A percentile compares a stretch with the other conserved stretches of the same genome.
Evolutionary conservation across 2,113 vertebrate genomes (phyloP).

Genomic region (Turdus rufiventris): DNA sequence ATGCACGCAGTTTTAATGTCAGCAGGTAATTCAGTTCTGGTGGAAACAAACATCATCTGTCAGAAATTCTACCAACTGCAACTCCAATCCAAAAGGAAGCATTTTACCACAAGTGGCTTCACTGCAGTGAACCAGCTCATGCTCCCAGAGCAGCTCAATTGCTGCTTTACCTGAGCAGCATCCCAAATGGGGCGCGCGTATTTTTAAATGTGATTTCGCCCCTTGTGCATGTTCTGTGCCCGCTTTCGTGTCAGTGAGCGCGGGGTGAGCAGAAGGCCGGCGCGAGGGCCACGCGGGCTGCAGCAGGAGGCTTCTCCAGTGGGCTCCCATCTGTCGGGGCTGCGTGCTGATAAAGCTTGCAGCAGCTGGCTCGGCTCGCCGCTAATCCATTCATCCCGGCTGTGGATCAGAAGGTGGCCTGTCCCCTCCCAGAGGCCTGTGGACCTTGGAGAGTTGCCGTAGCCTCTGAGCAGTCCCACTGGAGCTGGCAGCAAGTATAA

Average conservation of each 20-base stretch:
- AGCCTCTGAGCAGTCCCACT: background rate
- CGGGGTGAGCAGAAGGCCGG: constrained; percentile 65
- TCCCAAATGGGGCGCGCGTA: accelerated
- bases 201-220: background rate
- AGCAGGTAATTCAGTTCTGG: background rate
- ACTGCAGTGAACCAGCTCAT: background rate
- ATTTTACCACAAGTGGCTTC: background rate
- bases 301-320: constrained; percentile 67
- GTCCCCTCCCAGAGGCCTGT: constrained; percentile 16
- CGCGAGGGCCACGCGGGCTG: constrained; percentile 47
- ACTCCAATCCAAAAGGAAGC: background rate
- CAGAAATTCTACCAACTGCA: background rate
- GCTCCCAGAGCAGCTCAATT: background rate
- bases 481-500: background rate
- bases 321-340: constrained; percentile 79
- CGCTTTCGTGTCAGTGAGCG: background rate
- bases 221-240: background rate
- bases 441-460: background rate
- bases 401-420: constrained; percentile 51
- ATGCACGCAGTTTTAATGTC: background rate
- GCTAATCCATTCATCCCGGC: constrained; percentile 68
- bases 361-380: constrained; percentile 58
- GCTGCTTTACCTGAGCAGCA: background rate
- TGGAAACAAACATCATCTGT: background rate
- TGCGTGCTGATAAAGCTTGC: constrained; percentile 67